Conservation (phyloP, 2,797 vertebrate species). For the Vespertilio murinus region DNA sequence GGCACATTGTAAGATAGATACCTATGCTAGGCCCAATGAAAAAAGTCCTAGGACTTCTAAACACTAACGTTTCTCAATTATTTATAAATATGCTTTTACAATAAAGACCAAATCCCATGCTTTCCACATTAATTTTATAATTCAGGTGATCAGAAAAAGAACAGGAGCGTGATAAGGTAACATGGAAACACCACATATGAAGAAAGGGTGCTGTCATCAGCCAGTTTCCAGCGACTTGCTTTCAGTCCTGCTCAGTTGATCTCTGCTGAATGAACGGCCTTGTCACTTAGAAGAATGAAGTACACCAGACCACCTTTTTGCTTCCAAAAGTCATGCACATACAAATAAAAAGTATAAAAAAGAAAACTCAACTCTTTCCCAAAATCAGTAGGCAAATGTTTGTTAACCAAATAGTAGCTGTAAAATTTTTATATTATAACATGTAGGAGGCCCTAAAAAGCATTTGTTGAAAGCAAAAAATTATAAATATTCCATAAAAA, state of each 20-base stretch:
- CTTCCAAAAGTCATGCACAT: background rate
- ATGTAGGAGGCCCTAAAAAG: background rate
- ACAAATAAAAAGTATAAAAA: background rate
- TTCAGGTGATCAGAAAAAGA: background rate
- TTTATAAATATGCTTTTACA: background rate
- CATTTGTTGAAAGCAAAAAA: background rate
- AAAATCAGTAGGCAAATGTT: slow-evolving; percentile 7
- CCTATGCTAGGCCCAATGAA: background rate
- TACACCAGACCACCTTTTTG: background rate
- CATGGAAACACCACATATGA: background rate
- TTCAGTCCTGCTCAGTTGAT: background rate
- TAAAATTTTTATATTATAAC: background rate
- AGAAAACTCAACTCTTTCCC: background rate
- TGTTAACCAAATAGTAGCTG: background rate
- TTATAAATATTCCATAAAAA: background rate
- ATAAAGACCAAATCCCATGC: background rate
- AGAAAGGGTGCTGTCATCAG: background rate
- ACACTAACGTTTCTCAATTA: background rate
- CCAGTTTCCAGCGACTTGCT: background rate
- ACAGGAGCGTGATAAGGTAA: background rate
- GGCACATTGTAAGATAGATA: too few species aligned
- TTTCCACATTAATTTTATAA: background rate
- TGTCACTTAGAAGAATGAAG: background rate
- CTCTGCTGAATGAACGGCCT: background rate
- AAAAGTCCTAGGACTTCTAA: background rate